Evolutionary conservation across 1,140 invertebrate genomes (phyloP).

Genomic region (Drosophila watanabei): DNA sequence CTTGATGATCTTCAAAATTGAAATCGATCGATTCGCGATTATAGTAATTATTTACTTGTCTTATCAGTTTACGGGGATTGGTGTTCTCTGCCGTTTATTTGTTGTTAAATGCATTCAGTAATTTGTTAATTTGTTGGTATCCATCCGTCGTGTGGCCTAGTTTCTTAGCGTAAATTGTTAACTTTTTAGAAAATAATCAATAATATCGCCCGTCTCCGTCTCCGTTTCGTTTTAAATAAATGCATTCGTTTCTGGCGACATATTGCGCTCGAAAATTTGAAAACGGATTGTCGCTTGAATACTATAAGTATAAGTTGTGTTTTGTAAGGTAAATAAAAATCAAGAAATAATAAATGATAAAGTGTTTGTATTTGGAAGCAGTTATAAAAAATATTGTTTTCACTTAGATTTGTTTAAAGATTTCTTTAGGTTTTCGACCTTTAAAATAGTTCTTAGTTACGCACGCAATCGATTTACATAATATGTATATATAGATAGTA

Average conservation of each 20-base stretch:
- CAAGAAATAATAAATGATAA: constrained; percentile 42
- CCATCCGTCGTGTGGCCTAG: constrained; percentile 35
- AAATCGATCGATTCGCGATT: constrained; percentile 34
- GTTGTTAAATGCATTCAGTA: constrained; percentile 68
- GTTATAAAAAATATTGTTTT: constrained; percentile 83
- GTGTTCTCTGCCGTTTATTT: constrained; percentile 34
- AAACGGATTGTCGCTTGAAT: constrained; percentile 77
- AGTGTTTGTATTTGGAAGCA: constrained; percentile 71
- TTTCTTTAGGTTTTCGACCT: constrained; percentile 59
- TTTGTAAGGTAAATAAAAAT: constrained; percentile 28
- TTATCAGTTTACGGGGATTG: constrained; percentile 10
- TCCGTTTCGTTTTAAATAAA: constrained; percentile 47
- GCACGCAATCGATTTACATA: constrained; percentile 70
- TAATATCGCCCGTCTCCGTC: constrained; percentile 21
- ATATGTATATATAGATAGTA: constrained; percentile 58
- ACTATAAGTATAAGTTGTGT: constrained; percentile 42
- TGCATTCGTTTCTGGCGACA: constrained; percentile 44
- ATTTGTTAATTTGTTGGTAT: constrained; percentile 41
- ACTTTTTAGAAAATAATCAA: constrained; percentile 65
- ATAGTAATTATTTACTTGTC: constrained; percentile 45
- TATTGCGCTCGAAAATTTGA: constrained; percentile 24
- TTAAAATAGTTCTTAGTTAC: constrained; percentile 64
- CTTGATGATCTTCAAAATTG: constrained; percentile 46
- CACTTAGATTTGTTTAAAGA: constrained; percentile 61
- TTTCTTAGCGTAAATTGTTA: constrained; percentile 72